A percentile compares a stretch with the other conserved stretches of the same genome.
Evolutionary conservation across 2,797 vertebrate genomes (phyloP).

Genomic region (Eulemur rubriventer): DNA sequence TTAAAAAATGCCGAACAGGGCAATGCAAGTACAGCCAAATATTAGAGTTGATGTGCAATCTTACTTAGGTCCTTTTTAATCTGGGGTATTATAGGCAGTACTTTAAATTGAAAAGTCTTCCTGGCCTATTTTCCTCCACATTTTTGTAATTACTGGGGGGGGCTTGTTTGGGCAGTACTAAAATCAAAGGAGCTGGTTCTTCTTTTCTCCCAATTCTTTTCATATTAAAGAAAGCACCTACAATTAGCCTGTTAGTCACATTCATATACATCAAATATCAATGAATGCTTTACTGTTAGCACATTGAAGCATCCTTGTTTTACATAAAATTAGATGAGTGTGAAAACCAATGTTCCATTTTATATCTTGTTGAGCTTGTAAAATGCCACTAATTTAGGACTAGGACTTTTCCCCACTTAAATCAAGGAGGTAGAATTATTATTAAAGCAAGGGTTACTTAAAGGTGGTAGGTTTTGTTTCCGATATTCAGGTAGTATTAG

Average conservation of each 20-base stretch:
- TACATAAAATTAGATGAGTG: conserved; percentile 27
- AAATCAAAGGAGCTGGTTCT: conserved; percentile 77
- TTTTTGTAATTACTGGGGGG: conserved; percentile 69
- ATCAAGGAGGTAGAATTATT: conserved; percentile 38
- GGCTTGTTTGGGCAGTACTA: conserved; percentile 71
- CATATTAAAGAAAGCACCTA: conserved; percentile 27
- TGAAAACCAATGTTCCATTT: conserved; percentile 50
- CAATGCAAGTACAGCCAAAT: conserved; percentile 81
- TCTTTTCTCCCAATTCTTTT: conserved; percentile 68
- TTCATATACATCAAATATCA: conserved; percentile 46
- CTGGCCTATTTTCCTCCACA: conserved; percentile 71
- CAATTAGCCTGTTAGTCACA: conserved; percentile 50
- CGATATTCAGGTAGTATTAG: conserved; percentile 1
- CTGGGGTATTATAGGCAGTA: conserved; percentile 74
- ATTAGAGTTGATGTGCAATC: conserved; percentile 78
- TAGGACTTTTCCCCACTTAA: neutral
- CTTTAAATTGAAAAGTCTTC: conserved; percentile 77
- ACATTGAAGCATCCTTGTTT: conserved; percentile 33
- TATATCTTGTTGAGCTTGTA: conserved; percentile 47
- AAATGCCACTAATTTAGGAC: conserved; percentile 61
- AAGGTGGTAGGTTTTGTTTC: conserved; percentile 32
- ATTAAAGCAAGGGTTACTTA: conserved; percentile 7
- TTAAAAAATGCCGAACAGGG: conserved; percentile 74
- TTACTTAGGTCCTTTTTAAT: conserved; percentile 74
- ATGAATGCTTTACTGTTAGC: conserved; percentile 34